Conservation (phyloP, 2,888 invertebrate genomes). For the Maniola hyperantus region DNA sequence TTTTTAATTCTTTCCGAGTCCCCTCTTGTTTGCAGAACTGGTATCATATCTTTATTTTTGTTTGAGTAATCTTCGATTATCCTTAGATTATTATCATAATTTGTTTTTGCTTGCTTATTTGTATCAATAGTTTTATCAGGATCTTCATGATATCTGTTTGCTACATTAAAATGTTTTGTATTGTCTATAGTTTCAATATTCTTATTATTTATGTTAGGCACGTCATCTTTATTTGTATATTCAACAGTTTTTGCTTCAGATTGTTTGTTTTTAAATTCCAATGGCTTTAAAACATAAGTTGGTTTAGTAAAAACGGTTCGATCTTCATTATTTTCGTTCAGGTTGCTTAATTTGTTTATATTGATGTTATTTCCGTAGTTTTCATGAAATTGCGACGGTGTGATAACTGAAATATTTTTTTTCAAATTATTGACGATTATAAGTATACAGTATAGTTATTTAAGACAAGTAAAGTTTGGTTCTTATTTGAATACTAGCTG, state of each 20-base stretch:
- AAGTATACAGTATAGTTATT: too few relatives aligned
- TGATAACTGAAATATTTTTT: neutral
- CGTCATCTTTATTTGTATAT: neutral
- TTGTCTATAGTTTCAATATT: neutral
- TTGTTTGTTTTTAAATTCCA: neutral
- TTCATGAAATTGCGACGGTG: neutral
- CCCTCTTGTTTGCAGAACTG: constrained; percentile 22
- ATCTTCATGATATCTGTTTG: neutral
- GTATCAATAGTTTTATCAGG: neutral
- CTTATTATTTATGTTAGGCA: neutral
- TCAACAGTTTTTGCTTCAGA: neutral
- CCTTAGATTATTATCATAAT: neutral
- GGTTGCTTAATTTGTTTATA: neutral
- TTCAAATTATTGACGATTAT: neutral
- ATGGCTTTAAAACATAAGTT: neutral
- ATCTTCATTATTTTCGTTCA: neutral
- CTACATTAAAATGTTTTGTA: neutral
- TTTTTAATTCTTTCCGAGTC: constrained; percentile 40
- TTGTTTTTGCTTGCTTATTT: neutral
- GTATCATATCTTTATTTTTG: constrained; percentile 1
- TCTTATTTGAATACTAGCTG: too few relatives aligned
- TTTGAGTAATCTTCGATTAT: neutral
- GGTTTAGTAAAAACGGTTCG: neutral
- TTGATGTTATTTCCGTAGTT: neutral
- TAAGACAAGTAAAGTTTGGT: too few relatives aligned